Base-by-base conservation (phyloP, 2,113 vertebrate genomes). In the Cairina moschata region DNA sequence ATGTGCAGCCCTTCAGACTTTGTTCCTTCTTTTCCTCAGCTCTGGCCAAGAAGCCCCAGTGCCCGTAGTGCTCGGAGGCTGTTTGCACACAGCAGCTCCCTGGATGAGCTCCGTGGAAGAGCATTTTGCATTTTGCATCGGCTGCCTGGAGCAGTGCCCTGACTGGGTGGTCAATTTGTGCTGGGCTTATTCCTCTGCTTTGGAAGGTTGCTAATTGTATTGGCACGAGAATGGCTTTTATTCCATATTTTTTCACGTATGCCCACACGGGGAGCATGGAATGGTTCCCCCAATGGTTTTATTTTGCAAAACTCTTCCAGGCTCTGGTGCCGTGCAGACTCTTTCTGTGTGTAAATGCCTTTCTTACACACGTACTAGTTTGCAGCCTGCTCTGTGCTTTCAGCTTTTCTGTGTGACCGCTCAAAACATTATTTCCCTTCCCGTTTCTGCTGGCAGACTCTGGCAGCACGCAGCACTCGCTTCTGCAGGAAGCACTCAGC, bases 161-260 rank as follows among this genome's bases (percentile, higher is more conserved):
- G 56, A 34, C 13, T 1, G 7, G 48, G 40, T 32, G 11, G 34
- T 20, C 2, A 2, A 31, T 86, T 50, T 54, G 13, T 36, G 22
- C 3, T 1, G 56, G 6, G 17, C 21, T 65, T 38, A 2, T 65
- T 38, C 2, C 59, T 52, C 16, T 68, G 31, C 65, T 78, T 77
- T 74, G 74, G 38, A 59, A 85, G 69, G 52, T 11, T 44, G 55
- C 25, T 44, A 9, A n/a, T 11, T 74, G 25, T 12, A 3, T 5
- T 54, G 40, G 31, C 74, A 48, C 36, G 38, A 68, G 63, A 32
- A 18, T 38, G 28, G 14, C 26, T 38, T 68, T 29, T 50, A 25
- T n/a, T 65, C 65, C 8, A 2, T 40, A 13, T 9, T 25, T 71
- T 50, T 44, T 72, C 38, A n/a, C 0, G 0, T 62, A 3, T 38